Evolutionary conservation across 1,140 invertebrate species (phyloP).

Genomic region (Trichomalopsis sarcophagae): DNA sequence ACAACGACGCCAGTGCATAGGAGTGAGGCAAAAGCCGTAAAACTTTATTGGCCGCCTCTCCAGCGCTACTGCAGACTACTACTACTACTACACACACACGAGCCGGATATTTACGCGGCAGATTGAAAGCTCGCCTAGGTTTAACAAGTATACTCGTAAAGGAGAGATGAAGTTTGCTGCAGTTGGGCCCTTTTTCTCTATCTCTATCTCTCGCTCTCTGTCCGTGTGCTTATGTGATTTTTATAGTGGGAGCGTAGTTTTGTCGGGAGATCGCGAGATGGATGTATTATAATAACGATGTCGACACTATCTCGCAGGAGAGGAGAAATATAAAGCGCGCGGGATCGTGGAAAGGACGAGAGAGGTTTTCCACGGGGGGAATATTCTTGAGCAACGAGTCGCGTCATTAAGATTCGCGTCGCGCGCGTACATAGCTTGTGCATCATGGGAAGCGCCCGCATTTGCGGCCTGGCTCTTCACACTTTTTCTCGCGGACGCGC

Average conservation of each 20-base stretch:
- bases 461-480: constrained; percentile 27
- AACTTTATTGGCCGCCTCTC: constrained; percentile 35
- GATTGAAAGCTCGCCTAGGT: constrained; percentile 35
- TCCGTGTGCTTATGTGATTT: background rate
- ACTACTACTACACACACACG: background rate
- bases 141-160: constrained; percentile 27
- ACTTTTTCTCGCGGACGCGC: background rate
- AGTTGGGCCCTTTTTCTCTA: background rate
- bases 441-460: constrained; percentile 9
- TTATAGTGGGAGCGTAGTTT: background rate
- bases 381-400: constrained; percentile 6
- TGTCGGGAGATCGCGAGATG: background rate
- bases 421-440: background rate
- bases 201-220: background rate
- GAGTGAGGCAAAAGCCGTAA: constrained; percentile 19
- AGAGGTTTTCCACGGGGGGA: background rate
- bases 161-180: constrained; percentile 16
- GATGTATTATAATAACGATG: background rate
- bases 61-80: no score
- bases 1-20: background rate
- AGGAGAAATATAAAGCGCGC: background rate
- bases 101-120: constrained; percentile 33
- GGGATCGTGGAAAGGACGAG: background rate
- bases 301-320: background rate
- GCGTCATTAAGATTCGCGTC: constrained; percentile 29